phyloP scores from a whole-genome alignment of 2,888 invertebrate species.

The Sepioteuthis lessoniana region DNA sequence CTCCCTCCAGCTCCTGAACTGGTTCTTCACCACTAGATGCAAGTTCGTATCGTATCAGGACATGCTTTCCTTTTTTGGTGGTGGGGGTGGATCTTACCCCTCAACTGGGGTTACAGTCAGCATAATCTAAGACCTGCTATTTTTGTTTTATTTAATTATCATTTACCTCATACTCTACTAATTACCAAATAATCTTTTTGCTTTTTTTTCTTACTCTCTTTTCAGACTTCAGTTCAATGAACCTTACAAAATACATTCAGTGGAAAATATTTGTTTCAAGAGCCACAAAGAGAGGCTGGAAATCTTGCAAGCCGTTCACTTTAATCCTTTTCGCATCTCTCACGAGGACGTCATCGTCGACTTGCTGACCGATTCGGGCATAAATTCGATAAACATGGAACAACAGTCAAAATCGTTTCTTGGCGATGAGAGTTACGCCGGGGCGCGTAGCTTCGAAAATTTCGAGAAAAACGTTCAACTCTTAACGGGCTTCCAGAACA shows the following conservation, averaged over 20 bases:
- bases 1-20: too few species aligned
- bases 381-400: neutral
- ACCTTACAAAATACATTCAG: neutral
- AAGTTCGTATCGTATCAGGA: too few species aligned
- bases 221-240: neutral
- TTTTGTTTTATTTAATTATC: too few species aligned
- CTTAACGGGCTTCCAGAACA: conserved; percentile 6
- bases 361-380: neutral
- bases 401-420: neutral
- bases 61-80: too few species aligned
- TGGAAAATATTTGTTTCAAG: neutral
- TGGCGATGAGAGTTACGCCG: conserved; percentile 49
- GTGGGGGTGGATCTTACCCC: too few species aligned
- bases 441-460: conserved; percentile 8
- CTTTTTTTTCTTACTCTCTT: too few species aligned
- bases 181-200: too few species aligned
- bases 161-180: too few species aligned
- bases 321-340: neutral
- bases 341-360: neutral
- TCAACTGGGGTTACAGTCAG: too few species aligned
- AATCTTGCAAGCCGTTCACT: neutral
- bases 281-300: neutral
- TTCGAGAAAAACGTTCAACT: neutral
- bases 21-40: too few species aligned
- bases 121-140: too few species aligned